Conservation (phyloP, 2,888 invertebrate genomes). For the Macrosiphum euphorbiae region DNA sequence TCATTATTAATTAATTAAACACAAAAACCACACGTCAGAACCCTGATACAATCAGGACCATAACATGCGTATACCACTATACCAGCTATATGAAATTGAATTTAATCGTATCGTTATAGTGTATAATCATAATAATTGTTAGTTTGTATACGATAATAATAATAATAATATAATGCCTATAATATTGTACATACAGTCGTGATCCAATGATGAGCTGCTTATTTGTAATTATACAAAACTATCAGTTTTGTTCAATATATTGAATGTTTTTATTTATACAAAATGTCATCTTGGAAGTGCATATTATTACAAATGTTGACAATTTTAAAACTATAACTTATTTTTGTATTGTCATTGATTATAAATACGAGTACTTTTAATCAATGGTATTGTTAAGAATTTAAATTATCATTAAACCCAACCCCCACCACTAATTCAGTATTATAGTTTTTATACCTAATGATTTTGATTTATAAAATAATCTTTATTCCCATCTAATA, state of each 20-base stretch:
- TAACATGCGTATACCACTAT: not conserved
- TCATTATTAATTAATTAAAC: slow-evolving; percentile 23
- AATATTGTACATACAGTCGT: not conserved
- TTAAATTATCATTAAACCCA: not conserved
- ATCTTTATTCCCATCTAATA: not conserved
- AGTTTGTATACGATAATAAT: not conserved
- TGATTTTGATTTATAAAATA: not conserved
- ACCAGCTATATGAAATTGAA: not conserved
- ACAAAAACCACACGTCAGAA: not conserved
- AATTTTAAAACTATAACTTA: not conserved
- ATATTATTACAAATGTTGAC: not conserved
- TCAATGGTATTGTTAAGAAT: not conserved
- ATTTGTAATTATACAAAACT: not conserved
- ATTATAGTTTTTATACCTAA: too few species aligned
- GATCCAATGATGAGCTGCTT: not conserved
- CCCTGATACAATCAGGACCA: not conserved
- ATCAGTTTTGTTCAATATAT: not conserved
- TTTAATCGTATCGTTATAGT: not conserved
- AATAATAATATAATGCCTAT: not conserved
- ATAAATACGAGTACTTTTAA: too few species aligned
- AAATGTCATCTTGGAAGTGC: not conserved
- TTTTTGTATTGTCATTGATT: too few species aligned
- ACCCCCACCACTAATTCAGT: not conserved
- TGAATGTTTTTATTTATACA: not conserved
- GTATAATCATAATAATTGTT: not conserved